These are phyloP conservation scores for Liparis tanakae DNA, from an alignment of 2,797 vertebrate genomes.

Conservation along the genomic window DNA sequence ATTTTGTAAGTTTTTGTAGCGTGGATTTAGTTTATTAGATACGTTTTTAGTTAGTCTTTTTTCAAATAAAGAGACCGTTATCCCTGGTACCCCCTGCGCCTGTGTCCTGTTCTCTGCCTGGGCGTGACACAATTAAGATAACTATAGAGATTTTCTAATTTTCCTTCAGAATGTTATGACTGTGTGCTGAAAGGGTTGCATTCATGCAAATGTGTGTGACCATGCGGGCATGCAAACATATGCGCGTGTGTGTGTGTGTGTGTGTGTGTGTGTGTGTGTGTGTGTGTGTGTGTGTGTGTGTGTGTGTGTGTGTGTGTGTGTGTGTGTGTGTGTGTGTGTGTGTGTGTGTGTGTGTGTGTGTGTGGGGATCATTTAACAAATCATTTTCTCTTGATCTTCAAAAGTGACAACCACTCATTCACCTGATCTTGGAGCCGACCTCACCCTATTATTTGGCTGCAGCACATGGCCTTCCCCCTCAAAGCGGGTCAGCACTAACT, in stretches of 20 bases:
- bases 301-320: not conserved
- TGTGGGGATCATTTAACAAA: conserved; percentile 54
- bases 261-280: not conserved
- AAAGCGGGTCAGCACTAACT: conserved; percentile 54
- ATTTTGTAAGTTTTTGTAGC: no score
- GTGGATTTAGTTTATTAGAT: no score
- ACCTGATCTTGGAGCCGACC: conserved; percentile 57
- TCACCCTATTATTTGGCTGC: conserved; percentile 73
- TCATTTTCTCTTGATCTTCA: conserved; percentile 53
- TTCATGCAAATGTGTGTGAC: conserved; percentile 23
- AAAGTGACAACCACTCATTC: conserved; percentile 69
- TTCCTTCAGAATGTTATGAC: conserved; percentile 43
- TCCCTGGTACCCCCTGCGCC: no score
- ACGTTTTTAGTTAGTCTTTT: no score
- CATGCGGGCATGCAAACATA: not conserved
- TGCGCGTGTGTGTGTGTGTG: not conserved
- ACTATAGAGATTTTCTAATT: conserved; percentile 48
- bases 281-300: not conserved
- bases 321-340: not conserved
- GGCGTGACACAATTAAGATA: no score
- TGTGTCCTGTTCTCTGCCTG: no score
- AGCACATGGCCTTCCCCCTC: conserved; percentile 54
- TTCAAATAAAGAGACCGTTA: no score
- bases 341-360: no score
- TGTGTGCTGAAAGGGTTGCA: conserved; percentile 34